Conservation (phyloP, 1,140 invertebrate genomes). For the Eumeta japonica region DNA sequence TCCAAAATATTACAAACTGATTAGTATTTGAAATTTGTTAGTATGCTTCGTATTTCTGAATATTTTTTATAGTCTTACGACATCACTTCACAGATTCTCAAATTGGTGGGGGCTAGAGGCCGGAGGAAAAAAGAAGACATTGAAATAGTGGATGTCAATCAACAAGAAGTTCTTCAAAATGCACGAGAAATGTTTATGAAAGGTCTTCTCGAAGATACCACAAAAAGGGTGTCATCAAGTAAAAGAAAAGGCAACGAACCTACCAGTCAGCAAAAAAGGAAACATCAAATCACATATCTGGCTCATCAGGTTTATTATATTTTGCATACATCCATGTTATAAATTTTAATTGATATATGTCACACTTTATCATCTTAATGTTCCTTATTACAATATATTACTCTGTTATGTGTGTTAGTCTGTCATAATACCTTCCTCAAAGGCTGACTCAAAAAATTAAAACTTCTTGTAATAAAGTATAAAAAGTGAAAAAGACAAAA, state of each 20-base stretch:
- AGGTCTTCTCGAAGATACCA: constrained; percentile 73
- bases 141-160: constrained; percentile 80
- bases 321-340: constrained; percentile 2
- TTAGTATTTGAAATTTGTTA: background rate
- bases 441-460: too few relatives aligned
- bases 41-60: background rate
- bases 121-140: constrained; percentile 57
- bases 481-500: too few relatives aligned
- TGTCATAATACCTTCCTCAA: too few relatives aligned
- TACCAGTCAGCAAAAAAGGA: constrained; percentile 70
- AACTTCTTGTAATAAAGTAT: too few relatives aligned
- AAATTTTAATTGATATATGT: background rate
- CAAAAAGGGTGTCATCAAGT: constrained; percentile 51
- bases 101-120: constrained; percentile 45
- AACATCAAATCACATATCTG: constrained; percentile 96
- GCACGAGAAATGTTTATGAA: constrained; percentile 79
- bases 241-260: constrained; percentile 63
- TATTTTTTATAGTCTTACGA: background rate
- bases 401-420: too few relatives aligned
- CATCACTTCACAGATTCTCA: constrained; percentile 32
- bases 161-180: constrained; percentile 78
- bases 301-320: constrained; percentile 71
- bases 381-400: too few relatives aligned
- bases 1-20: background rate
- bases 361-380: too few relatives aligned